Percentiles rank a stretch among this genome's conserved stretches.
phyloP scores from a whole-genome alignment of 1,140 invertebrate species.

The Doryteuthis pealeii region DNA sequence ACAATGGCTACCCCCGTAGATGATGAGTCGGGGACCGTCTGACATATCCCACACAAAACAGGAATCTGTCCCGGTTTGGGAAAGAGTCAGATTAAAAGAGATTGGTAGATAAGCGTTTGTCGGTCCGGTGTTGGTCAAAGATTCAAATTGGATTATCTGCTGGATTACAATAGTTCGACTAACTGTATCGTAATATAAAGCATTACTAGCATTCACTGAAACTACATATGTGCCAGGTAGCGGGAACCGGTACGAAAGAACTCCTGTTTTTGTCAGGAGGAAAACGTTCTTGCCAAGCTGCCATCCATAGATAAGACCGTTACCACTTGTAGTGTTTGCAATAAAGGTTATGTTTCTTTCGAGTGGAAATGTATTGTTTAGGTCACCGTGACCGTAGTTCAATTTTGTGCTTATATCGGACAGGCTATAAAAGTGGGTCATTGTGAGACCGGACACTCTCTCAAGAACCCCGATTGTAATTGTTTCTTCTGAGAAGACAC shows the following conservation, averaged over 20 bases:
- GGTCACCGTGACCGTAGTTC: slow-evolving; percentile 27
- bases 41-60: slow-evolving; percentile 41
- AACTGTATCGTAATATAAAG: slow-evolving; percentile 23
- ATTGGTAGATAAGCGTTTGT: slow-evolving; percentile 28
- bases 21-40: slow-evolving; percentile 22
- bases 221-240: slow-evolving; percentile 22
- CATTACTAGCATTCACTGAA: slow-evolving; percentile 34
- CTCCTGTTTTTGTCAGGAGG: not conserved
- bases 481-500: slow-evolving; percentile 16
- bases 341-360: slow-evolving; percentile 31
- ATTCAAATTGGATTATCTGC: slow-evolving; percentile 31
- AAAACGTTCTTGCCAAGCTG: slow-evolving; percentile 26
- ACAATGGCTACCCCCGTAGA: slow-evolving; percentile 32
- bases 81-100: slow-evolving; percentile 27
- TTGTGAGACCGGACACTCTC: slow-evolving; percentile 28
- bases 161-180: slow-evolving; percentile 21
- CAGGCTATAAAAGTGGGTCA: slow-evolving; percentile 24
- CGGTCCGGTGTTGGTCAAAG: slow-evolving; percentile 36
- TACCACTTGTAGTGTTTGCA: slow-evolving; percentile 27
- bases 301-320: slow-evolving; percentile 34
- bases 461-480: slow-evolving; percentile 27
- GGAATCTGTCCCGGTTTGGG: slow-evolving; percentile 28
- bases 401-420: slow-evolving; percentile 27
- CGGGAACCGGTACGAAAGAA: slow-evolving; percentile 21
- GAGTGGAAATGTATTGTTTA: slow-evolving; percentile 27